Conservation (phyloP, 2,888 invertebrate species). For the Drosophila infuscata region DNA sequence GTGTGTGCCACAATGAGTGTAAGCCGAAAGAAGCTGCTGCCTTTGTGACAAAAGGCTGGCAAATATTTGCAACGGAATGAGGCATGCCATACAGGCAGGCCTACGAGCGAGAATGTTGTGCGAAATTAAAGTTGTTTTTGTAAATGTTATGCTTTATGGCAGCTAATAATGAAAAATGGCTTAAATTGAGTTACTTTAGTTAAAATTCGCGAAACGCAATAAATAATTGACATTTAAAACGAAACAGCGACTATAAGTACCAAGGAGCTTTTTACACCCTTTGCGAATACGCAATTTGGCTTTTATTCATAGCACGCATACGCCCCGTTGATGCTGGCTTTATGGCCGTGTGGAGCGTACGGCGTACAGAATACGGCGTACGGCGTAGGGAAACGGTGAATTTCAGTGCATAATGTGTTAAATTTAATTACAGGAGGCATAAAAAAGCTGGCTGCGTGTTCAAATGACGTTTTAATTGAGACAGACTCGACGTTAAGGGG, state of each 20-base stretch:
- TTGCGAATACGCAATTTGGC: slow-evolving; percentile 35
- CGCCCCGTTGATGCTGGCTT: slow-evolving; percentile 55
- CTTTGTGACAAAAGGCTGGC: slow-evolving; percentile 36
- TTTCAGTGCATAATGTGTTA: slow-evolving; percentile 40
- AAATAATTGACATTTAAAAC: slow-evolving; percentile 74
- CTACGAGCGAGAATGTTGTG: slow-evolving; percentile 6
- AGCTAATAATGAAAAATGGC: slow-evolving; percentile 68
- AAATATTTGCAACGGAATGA: slow-evolving; percentile 28
- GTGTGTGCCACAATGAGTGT: slow-evolving; percentile 8
- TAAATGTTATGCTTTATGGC: slow-evolving; percentile 50
- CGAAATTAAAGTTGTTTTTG: slow-evolving; percentile 36
- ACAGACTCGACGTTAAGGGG: slow-evolving; percentile 21
- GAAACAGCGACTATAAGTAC: slow-evolving; percentile 25
- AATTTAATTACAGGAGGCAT: slow-evolving; percentile 63
- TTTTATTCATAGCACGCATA: slow-evolving; percentile 43
- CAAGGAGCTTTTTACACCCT: slow-evolving; percentile 41
- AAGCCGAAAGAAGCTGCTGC: slow-evolving; percentile 26
- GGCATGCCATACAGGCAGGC: slow-evolving; percentile 6
- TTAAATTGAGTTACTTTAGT: slow-evolving; percentile 61
- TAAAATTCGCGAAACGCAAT: slow-evolving; percentile 51
- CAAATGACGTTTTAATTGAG: slow-evolving; percentile 53
- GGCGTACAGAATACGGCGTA: neutral
- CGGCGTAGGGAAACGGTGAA: slow-evolving; percentile 15
- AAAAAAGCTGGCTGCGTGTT: slow-evolving; percentile 42
- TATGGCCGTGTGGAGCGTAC: neutral